Percentiles rank a stretch among this genome's conserved stretches.
Evolutionary conservation across 2,888 invertebrate species (phyloP).

Genomic region (Ennomos fuscantarius): DNA sequence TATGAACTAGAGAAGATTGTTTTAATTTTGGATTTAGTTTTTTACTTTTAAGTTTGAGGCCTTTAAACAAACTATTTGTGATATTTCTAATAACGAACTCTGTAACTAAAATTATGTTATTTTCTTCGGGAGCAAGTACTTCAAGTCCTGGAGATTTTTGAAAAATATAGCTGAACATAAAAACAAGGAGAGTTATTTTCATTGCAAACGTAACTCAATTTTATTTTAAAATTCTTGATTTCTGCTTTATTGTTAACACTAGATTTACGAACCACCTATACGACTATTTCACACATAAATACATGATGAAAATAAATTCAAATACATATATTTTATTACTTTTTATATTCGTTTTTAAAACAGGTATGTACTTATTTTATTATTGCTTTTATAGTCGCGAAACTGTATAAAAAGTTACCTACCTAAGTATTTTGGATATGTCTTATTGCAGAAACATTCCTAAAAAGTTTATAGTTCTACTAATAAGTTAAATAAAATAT

Average conservation of each 20-base stretch:
- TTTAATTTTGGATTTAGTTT: constrained; percentile 46
- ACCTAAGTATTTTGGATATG: constrained; percentile 1
- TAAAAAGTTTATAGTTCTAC: not conserved
- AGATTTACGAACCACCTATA: not conserved
- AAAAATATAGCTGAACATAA: constrained; percentile 31
- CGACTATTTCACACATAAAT: constrained; percentile 7
- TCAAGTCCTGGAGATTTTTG: constrained; percentile 40
- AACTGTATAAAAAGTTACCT: constrained; percentile 5
- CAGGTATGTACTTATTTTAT: not conserved
- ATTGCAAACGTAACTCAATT: constrained; percentile 26
- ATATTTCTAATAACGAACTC: constrained; percentile 51
- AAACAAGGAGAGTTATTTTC: constrained; percentile 33
- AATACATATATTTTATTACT: constrained; percentile 13
- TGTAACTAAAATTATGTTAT: constrained; percentile 45
- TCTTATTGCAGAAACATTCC: constrained; percentile 9
- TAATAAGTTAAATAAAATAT: not conserved
- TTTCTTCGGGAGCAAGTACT: constrained; percentile 46
- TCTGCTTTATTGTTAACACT: not conserved
- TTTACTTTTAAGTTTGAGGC: constrained; percentile 46
- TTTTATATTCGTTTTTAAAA: not conserved
- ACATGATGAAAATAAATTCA: not conserved
- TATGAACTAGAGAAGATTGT: constrained; percentile 56
- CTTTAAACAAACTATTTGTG: constrained; percentile 55
- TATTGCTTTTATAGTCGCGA: not conserved
- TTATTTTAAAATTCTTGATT: not conserved